Evolutionary conservation across 2,888 invertebrate genomes (phyloP), one percentile per base, ranked within the genome.

Genomic region (Calliphora vomitoria): DNA sequence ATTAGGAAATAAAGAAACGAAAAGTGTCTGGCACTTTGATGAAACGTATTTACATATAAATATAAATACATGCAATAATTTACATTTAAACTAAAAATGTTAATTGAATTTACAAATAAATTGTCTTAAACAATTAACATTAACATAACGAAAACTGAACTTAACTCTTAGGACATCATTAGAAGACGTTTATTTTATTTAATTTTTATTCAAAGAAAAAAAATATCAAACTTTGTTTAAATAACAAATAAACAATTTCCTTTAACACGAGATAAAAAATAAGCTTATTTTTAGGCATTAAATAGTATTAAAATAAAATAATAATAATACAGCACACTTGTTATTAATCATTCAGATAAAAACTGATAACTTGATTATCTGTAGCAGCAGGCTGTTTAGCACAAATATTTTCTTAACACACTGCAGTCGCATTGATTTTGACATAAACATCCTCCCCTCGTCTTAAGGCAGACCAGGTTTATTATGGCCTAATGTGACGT

Each of bases 401-500:
- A 50, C 41, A 85, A 85, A 85, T 74, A 74, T 80, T 80, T 60
- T 74, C 66, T 84, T 58, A 79, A 62, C 72, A 79, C 84, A 44
- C 47, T 58, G 58, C 79, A 66, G 72, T n/a, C 15, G 50, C 84
- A 84, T 60, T 68, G 58, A 50, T 31, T 79, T 74, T 78, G 83
- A 68, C 66, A 74, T 79, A 71, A 71, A 74, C 79, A 66, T 72
- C 38, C 72, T 15, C 44, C n/a, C 25, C 13, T 41, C 1, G 2
- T 25, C 18, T 47, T 0, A 25, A 50, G 31, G 15, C 62, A 38
- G 4, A 10, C 13, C 10, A 15, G 41, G 25, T 15, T 35, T 8
- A 15, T 38, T n/a, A 15, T 31, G 25, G 44, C 25, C 64, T 82
- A 35, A 6, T 55, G 44, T 83, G 69, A 78, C 78, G 78, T 83